phyloP scores from a whole-genome alignment of 2,113 vertebrate genomes.

The Neofelis nebulosa region DNA sequence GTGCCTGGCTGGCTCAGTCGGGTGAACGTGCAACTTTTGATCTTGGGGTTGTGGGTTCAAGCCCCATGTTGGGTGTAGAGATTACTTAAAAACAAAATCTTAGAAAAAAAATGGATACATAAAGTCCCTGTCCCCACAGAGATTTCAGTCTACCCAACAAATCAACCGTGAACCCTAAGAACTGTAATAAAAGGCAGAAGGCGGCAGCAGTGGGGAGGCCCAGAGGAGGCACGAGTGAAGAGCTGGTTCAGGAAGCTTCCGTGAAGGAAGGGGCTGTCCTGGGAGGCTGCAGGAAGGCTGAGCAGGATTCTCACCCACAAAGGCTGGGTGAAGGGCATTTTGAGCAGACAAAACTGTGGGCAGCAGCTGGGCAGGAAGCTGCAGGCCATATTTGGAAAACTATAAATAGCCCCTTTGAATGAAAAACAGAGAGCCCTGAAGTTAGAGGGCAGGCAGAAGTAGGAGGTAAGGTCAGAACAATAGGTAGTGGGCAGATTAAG shows the following conservation, averaged over 20 bases:
- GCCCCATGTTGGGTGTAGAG: too few species aligned
- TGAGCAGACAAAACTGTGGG: neutral
- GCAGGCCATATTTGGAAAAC: neutral
- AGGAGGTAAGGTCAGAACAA: neutral
- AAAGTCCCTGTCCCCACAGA: neutral
- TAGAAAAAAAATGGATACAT: neutral
- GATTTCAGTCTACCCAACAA: neutral
- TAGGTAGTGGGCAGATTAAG: neutral
- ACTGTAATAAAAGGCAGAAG: neutral
- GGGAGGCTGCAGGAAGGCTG: neutral
- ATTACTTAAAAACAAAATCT: too few species aligned
- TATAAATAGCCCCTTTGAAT: neutral
- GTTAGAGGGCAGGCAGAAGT: neutral
- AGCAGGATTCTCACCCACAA: neutral
- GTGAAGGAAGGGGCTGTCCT: neutral
- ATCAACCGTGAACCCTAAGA: neutral
- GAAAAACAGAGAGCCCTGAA: neutral
- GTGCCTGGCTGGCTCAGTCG: too few species aligned
- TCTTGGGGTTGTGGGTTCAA: too few species aligned
- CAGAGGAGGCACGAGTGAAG: rapidly evolving
- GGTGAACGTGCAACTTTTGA: too few species aligned
- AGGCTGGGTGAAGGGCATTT: neutral
- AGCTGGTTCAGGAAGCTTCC: neutral
- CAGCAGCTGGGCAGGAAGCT: neutral
- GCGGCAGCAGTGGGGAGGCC: neutral